Evolutionary conservation across 2,888 invertebrate genomes (phyloP).

Genomic region (Nomada goodeniana): DNA sequence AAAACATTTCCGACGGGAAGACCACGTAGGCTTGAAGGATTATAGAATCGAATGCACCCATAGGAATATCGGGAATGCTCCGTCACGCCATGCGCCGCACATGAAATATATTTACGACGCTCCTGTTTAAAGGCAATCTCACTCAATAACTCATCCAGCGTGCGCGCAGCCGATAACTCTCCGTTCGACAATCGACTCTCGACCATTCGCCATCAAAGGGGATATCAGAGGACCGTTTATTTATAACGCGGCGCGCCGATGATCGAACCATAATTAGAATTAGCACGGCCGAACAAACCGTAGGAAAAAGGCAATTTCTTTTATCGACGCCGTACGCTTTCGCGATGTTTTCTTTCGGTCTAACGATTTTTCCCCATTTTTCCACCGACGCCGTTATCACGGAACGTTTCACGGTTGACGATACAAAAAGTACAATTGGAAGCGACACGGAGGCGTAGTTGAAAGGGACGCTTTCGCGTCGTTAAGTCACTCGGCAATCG

Average conservation of each 20-base stretch:
- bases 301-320: conserved; percentile 3
- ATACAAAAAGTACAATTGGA: conserved; percentile 30
- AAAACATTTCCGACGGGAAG: too few species aligned
- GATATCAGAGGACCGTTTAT: conserved; percentile 27
- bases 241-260: conserved; percentile 36
- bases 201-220: conserved; percentile 24
- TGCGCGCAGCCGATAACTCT: neutral
- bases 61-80: neutral
- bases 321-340: conserved; percentile 26
- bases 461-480: conserved; percentile 8
- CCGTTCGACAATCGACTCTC: conserved; percentile 9
- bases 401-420: conserved; percentile 51
- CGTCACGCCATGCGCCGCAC: too few species aligned
- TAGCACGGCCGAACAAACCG: conserved; percentile 9
- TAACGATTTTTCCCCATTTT: conserved; percentile 54
- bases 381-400: conserved; percentile 35
- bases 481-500: conserved; percentile 23
- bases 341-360: conserved; percentile 42
- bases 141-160: conserved; percentile 13
- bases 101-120: conserved; percentile 1
- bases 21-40: too few species aligned
- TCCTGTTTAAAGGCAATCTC: conserved; percentile 12
- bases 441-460: neutral
- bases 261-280: conserved; percentile 42
- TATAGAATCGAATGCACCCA: too few species aligned